These are phyloP conservation scores for Liopterus haemorrhoidalis DNA, from an alignment of 2,888 invertebrate genomes.

Conservation along the genomic window DNA sequence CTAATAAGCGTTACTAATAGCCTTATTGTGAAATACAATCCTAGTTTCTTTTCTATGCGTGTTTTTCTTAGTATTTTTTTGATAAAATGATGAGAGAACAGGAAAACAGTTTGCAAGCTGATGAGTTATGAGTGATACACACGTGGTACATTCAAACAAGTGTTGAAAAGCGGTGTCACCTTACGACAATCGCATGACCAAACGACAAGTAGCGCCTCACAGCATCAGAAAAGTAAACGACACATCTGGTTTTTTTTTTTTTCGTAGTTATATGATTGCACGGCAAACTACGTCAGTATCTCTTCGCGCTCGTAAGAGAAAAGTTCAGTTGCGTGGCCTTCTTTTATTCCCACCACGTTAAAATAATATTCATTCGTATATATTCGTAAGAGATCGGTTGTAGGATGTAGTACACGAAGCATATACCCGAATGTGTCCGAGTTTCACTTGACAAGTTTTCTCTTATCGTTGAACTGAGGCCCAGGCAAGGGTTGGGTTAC, in stretches of 20 bases:
- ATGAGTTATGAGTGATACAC: background rate
- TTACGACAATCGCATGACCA: conserved; percentile 34
- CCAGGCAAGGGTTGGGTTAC: conserved; percentile 40
- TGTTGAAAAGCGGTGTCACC: too few species aligned
- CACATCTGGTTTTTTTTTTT: conserved; percentile 28
- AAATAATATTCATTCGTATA: conserved; percentile 8
- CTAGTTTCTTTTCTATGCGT: too few species aligned
- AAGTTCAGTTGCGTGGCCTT: conserved; percentile 43
- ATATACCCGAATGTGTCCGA: conserved; percentile 20
- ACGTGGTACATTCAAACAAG: conserved; percentile 42
- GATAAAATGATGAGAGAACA: too few species aligned
- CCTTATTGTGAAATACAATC: too few species aligned
- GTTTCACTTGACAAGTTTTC: conserved; percentile 33
- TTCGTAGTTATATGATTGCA: conserved; percentile 31
- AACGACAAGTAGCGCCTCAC: conserved; percentile 39
- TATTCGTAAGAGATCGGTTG: conserved; percentile 24
- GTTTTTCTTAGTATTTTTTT: too few species aligned
- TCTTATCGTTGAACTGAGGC: conserved; percentile 43
- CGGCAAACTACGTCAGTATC: conserved; percentile 37
- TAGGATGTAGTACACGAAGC: conserved; percentile 21
- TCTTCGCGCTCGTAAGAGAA: conserved; percentile 41
- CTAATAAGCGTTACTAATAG: too few species aligned
- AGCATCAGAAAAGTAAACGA: conserved; percentile 28
- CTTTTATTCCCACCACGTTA: conserved; percentile 35
- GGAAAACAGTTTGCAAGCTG: too few species aligned